Conservation (phyloP, 2,113 vertebrate species). For the Gasterosteus nipponicus region DNA sequence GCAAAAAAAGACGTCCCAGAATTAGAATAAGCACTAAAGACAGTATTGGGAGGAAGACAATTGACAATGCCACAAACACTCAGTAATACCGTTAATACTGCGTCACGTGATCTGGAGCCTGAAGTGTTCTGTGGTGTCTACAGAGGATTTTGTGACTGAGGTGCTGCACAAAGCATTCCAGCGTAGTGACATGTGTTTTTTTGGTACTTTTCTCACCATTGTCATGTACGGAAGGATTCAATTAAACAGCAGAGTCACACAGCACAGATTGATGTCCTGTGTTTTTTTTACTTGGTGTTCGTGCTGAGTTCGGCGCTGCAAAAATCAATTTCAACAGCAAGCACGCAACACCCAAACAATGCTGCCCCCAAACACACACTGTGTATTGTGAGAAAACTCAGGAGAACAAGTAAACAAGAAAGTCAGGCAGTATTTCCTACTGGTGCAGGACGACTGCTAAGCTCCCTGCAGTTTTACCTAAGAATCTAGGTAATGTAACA, state of each 20-base stretch:
- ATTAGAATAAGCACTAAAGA: neutral
- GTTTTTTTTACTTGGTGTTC: constrained; percentile 19
- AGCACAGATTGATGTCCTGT: constrained; percentile 29
- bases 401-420: too few relatives aligned
- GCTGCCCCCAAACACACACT: neutral
- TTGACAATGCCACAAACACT: neutral
- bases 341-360: neutral
- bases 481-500: neutral
- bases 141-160: neutral
- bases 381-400: constrained; percentile 26
- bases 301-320: constrained; percentile 14
- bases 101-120: neutral
- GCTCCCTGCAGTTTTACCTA: neutral
- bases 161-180: neutral
- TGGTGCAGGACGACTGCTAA: constrained; percentile 7
- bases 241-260: constrained; percentile 17
- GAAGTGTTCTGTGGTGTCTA: neutral
- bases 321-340: constrained; percentile 47
- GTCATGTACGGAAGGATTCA: constrained; percentile 2
- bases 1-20: neutral
- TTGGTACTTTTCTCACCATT: neutral
- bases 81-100: neutral
- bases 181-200: neutral
- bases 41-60: neutral
- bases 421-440: constrained; percentile 36